Conservation (phyloP, 2,113 vertebrate genomes). For the Hiodon tergisus region DNA sequence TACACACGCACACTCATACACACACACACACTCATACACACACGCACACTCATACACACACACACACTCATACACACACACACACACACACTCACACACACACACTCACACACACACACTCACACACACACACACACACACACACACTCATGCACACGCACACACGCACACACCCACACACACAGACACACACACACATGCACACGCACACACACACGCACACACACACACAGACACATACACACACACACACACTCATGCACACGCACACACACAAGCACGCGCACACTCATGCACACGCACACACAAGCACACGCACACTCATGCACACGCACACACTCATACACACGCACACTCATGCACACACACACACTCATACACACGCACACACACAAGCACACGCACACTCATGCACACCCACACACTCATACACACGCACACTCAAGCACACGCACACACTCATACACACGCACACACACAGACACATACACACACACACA, state of each 20-base stretch:
- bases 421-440: not conserved
- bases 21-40: not conserved
- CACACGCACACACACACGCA: not conserved
- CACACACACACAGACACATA: too few relatives aligned
- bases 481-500: not conserved
- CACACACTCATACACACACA: too few relatives aligned
- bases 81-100: too few relatives aligned
- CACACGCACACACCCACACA: not conserved
- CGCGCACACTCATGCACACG: not conserved
- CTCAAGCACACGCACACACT: not conserved
- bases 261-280: not conserved
- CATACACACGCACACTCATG: not conserved
- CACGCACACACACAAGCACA: too few relatives aligned
- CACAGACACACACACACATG: not conserved
- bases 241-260: too few relatives aligned
- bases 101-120: too few relatives aligned
- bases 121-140: not conserved
- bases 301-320: not conserved
- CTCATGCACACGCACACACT: not conserved
- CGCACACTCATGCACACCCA: not conserved
- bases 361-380: too few relatives aligned
- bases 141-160: not conserved
- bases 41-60: not conserved
- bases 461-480: not conserved
- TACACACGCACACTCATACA: not conserved